These are phyloP conservation scores for Zelostemma sp. DNA, from an alignment of 1,140 invertebrate genomes.

Conservation along the genomic window DNA sequence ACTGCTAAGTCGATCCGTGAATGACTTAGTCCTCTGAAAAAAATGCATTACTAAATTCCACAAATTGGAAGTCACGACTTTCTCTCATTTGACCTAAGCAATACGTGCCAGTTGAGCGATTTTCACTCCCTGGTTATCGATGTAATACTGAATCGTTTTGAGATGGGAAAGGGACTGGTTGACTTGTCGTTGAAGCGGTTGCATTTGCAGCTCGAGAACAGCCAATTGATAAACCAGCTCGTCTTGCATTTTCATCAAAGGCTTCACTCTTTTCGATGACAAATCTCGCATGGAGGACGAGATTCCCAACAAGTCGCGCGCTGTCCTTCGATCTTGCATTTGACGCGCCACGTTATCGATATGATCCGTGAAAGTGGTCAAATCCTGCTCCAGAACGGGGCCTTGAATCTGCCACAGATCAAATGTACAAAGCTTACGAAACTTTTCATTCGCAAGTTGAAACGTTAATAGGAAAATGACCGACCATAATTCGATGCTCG, in stretches of 20 bases:
- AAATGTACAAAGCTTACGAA: background rate
- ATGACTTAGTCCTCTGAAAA: constrained; percentile 74
- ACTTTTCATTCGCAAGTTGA: background rate
- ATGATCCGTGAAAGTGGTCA: constrained; percentile 80
- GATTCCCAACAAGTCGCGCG: constrained; percentile 76
- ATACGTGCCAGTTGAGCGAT: constrained; percentile 75
- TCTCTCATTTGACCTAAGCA: too few relatives aligned
- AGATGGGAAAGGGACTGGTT: constrained; percentile 81
- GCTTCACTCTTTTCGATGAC: constrained; percentile 74
- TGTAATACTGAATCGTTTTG: constrained; percentile 80
- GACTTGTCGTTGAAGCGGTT: constrained; percentile 76
- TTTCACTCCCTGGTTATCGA: constrained; percentile 79
- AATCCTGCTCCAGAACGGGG: constrained; percentile 79
- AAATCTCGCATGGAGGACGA: constrained; percentile 75
- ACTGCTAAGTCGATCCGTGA: constrained; percentile 73
- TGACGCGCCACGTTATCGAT: constrained; percentile 80
- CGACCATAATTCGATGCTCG: constrained; percentile 71
- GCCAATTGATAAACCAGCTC: constrained; percentile 82
- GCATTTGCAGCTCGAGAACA: constrained; percentile 78
- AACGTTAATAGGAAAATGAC: background rate
- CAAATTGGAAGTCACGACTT: too few relatives aligned
- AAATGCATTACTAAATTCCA: constrained; percentile 3
- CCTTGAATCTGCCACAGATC: constrained; percentile 69
- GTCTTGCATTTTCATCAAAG: constrained; percentile 77
- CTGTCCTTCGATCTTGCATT: constrained; percentile 76